Evolutionary conservation across 2,113 vertebrate species (phyloP), one percentile per base, ranked within the genome.

Genomic region (Bungarus multicinctus): DNA sequence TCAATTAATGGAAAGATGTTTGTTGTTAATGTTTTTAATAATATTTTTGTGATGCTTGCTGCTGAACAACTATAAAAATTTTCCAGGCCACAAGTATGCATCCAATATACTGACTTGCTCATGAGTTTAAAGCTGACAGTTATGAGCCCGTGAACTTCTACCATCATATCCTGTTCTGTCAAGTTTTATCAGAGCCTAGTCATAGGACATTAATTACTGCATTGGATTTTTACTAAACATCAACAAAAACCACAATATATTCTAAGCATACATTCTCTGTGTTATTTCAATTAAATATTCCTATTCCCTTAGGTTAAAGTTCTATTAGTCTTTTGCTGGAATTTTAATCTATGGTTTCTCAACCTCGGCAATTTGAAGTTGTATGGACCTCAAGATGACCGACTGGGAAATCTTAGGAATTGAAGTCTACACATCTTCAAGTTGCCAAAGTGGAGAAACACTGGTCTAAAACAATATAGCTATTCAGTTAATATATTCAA

Each of bases 41-140:
- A 81, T 2, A 20, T 39, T 43, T 43, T 43, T 43, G 43, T 93
- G 64, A 94, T 91, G 94, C 64, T 92, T 96, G 95, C 94, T 95
- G 64, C 53, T 94, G 93, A 58, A 91, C 93, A 95, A 96, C 11
- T 93, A 23, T 92, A 57, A 94, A 89, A 90, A 91, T 95, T 93
- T 93, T 95, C 88, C 57, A 94, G 93, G 91, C 93, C 95, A 94
- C 96, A 97, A 96, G 90, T 93, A 97, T 95, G 94, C 30, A 94
- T 92, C 91, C 90, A 94, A 81, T 55, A 86, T 64, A 87, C 90
- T 92, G 95, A 96, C 93, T 96, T 96, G 94, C 94, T 93, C 94
- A 87, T 85, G 89, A 95, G 88, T 88, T 94, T 95, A 96, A 96
- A 93, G 91, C 94, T 94, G 94, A 88, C 60, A 93, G 92, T 88